Evolutionary conservation across 2,797 vertebrate genomes (phyloP).

Genomic region (Synaphobranchus kaupii): DNA sequence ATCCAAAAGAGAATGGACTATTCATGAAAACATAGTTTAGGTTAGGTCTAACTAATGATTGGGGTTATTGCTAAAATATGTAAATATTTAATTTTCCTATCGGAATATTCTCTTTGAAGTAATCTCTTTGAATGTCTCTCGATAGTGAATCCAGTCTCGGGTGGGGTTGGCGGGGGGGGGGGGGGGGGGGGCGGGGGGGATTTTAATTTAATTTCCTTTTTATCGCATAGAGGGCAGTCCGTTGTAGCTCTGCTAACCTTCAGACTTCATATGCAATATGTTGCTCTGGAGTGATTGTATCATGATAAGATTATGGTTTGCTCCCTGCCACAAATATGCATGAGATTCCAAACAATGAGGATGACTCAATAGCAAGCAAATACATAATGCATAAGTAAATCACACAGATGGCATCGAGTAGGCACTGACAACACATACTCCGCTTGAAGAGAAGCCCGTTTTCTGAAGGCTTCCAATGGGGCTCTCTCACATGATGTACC

Average conservation of each 20-base stretch:
- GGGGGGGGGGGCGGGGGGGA: conserved; percentile 45
- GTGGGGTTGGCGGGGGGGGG: too few species aligned
- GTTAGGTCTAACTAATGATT: conserved; percentile 49
- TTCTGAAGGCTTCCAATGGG: not conserved
- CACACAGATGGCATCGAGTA: not conserved
- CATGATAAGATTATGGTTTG: conserved; percentile 70
- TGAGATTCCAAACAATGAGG: conserved; percentile 43
- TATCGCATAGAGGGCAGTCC: conserved; percentile 54
- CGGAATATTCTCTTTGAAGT: conserved; percentile 72
- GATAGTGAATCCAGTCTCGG: conserved; percentile 57
- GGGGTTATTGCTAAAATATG: conserved; percentile 72
- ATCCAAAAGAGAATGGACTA: conserved; percentile 66
- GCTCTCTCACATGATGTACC: not conserved
- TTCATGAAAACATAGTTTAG: conserved; percentile 57
- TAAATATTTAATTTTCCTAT: conserved; percentile 64
- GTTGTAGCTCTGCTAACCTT: conserved; percentile 64
- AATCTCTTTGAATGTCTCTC: conserved; percentile 62
- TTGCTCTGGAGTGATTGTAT: conserved; percentile 67
- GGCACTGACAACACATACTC: not conserved
- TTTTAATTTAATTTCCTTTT: conserved; percentile 58
- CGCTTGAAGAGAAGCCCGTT: not conserved
- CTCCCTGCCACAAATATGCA: conserved; percentile 68
- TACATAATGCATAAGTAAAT: conserved; percentile 53
- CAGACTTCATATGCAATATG: conserved; percentile 60
- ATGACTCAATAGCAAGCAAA: conserved; percentile 50